Evolutionary conservation across 1,140 invertebrate species (phyloP), one percentile per base, ranked within the genome.

Genomic region (Planococcus citri): DNA sequence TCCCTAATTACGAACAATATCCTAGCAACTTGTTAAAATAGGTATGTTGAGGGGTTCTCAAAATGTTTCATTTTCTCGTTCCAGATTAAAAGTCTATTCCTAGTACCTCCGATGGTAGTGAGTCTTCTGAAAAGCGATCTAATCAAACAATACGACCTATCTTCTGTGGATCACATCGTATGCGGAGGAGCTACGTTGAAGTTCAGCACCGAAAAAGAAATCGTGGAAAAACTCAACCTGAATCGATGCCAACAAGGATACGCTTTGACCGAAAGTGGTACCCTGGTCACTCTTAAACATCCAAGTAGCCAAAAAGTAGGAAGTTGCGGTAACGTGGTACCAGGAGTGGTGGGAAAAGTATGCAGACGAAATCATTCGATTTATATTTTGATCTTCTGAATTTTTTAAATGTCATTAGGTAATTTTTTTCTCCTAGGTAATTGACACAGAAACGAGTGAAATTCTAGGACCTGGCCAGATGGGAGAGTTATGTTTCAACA

Each of bases 401-500:
- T 73, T 75, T n/a, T 77, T 75, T 6, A 58, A 20, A 41, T 10
- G 9, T 10, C 37, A 41, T 41, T 41, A 14, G 41, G n/a, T 58
- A 9, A 22, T 41, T 4, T 41, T 51, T 67, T 27, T 17, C 8
- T 27, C 72, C 20, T 72, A 80, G 82, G 80, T 87, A 0, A 71
- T 86, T 70, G 84, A 88, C 77, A 76, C 82, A 22, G 83, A 87
- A 58, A 87, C 80, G 12, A 82, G 83, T 10, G 77, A 83, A 73
- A 74, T 78, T 20, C 73, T 90, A 29, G 86, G 85, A 0, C 78
- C 85, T 0, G 78, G 83, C 61, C 72, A 83, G 72, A 76, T 80
- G 57, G 89, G 89, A 10, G 88, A 91, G 75, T 74, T 91, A 1
- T 89, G 85, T 75, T 80, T 88, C 22, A 85, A 85, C 73, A 86